Base-by-base conservation (phyloP, 1,140 invertebrate species). In the Polypedilum vanderplanki region DNA sequence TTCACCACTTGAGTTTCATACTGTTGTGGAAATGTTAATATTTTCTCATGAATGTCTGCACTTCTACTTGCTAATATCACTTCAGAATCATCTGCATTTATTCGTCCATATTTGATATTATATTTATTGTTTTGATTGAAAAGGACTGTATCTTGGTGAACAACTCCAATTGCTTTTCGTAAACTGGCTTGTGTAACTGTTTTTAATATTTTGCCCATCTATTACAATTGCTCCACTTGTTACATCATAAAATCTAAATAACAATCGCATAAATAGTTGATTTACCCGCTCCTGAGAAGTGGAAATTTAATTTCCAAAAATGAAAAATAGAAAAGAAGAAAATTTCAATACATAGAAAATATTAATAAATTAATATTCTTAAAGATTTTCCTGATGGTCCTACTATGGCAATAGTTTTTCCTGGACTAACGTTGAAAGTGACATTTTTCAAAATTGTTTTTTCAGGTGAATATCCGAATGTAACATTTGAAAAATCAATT, bases 171-270 rank as follows among this genome's bases (percentile, higher is more conserved):
- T 17, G 86, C 84, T 77, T 87, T 85, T 40, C 94, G 83, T 22
- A 97, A 83, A 15, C 92, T 93, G 67, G 87, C 85, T 81, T 95
- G 94, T 89, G 86, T 91, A 1, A 96, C 90, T 20, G 88, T 88
- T 78, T n/a, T 90, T 88, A 22, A 97, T 88, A 84, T 97, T 91
- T 80, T 92, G 84, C 73, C 88, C 94, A 86, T 98, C 97, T 75
- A 99, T 91, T 7, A 90, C 79, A 75, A 99, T 94, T 0, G 87
- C 85, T 1, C 97, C 97, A 76, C 88, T 86, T 77, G 93, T 87
- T 5, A 96, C 89, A 82, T 99, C 96, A 83, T 98, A 99, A 82
- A 99, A 97, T 10, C 97, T 87, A 86, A 98, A 98, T 4, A 99
- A 81, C 4, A 99, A 85, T 22, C 96, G 86, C 80, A 98, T 91